These are phyloP conservation scores for Drosophila mayaguana DNA, from an alignment of 2,888 invertebrate species.

Conservation along the genomic window DNA sequence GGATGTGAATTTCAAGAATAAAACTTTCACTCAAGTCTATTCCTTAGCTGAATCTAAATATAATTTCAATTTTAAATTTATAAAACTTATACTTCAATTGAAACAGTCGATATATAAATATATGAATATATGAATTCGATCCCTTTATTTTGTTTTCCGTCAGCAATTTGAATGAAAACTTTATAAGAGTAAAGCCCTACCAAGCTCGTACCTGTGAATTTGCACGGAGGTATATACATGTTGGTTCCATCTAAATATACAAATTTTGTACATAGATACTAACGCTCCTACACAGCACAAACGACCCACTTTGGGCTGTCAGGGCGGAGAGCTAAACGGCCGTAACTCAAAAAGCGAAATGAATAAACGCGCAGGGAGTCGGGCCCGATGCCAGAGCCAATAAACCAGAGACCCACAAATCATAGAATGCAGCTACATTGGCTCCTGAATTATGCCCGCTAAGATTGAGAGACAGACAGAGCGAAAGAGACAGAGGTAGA, in stretches of 20 bases:
- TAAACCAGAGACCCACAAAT: constrained; percentile 74
- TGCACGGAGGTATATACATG: background rate
- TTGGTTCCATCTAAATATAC: background rate
- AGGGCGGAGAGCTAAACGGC: constrained; percentile 41
- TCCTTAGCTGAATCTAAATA: too few relatives aligned
- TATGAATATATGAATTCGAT: too few relatives aligned
- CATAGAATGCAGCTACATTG: constrained; percentile 71
- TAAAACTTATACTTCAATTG: too few relatives aligned
- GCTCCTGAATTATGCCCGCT: constrained; percentile 71
- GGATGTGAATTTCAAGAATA: too few relatives aligned
- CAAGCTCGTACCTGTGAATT: too few relatives aligned
- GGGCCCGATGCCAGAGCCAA: constrained; percentile 35
- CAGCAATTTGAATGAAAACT: too few relatives aligned
- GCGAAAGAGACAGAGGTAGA: too few relatives aligned
- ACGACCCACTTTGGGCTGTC: constrained; percentile 17
- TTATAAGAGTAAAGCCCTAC: too few relatives aligned
- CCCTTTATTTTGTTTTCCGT: too few relatives aligned
- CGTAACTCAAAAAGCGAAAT: constrained; percentile 41
- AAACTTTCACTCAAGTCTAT: too few relatives aligned
- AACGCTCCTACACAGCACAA: background rate
- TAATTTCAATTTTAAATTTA: too few relatives aligned
- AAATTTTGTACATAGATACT: background rate
- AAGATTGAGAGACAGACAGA: constrained; percentile 23
- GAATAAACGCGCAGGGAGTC: constrained; percentile 36
- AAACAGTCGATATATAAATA: too few relatives aligned